Base-by-base conservation (phyloP, 2,888 invertebrate species). In the Octodonta nipae region DNA sequence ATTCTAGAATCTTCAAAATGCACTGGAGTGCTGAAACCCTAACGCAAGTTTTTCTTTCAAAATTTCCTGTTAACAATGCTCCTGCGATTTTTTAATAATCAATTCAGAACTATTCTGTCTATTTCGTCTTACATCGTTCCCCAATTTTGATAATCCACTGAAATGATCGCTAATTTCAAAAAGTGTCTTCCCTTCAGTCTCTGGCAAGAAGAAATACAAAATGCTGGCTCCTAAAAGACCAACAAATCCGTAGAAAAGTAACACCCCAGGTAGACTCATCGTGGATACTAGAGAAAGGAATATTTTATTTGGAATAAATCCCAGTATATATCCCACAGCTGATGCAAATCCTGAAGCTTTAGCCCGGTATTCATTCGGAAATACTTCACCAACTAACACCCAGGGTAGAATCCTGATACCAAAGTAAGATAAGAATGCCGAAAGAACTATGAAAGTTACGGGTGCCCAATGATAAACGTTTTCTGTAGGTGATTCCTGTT, bases 321-420 rank as follows among this genome's bases (percentile, higher is more conserved):
- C 75, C 47, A 84, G 78, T 15, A 84, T 64, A 52, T 85, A 86
- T 3, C 81, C 81, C 1, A 75, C 64, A 0, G 76, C 82, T 11
- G 80, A 75, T 0, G 80, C 72, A 3, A 79, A 58, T 0, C 85
- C 85, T 0, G 80, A 77, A 0, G 79, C 82, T 1, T 71, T 71
- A 2, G 80, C 74, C 14, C 84, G 65, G 0, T 77, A 75, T 36
- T 73, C 71, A 1, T 73, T 70, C 15, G 77, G 73, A 51, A 71
- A 80, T 38, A 83, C 78, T 63, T 86, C 85, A 5, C 83, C 83
- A 24, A 80, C 77, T 7, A 85, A 63, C 40, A 86, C 73, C 85
- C 85, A 86, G 0, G 85, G 83, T 26, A 86, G 57, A 38, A 79
- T 60, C 32, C 81, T 65, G 27, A 84, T 76, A 0, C 77, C 74